Conservation (phyloP, 2,113 vertebrate genomes). For the Poeciliopsis turrubarensis region DNA sequence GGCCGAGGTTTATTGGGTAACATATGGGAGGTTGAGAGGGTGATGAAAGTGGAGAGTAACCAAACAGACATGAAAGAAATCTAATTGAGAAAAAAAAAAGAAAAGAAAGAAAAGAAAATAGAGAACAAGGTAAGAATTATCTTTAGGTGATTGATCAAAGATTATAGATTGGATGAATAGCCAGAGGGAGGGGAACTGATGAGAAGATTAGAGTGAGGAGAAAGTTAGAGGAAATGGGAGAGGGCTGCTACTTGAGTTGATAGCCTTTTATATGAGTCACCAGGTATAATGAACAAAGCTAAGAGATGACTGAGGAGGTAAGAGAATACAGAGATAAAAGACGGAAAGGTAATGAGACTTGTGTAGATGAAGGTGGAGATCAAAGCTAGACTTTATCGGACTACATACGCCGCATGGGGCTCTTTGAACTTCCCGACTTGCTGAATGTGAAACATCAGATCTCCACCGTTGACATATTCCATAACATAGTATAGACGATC, state of each 20-base stretch:
- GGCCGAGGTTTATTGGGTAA: constrained; percentile 22
- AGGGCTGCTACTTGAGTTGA: constrained; percentile 26
- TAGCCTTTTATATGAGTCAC: constrained; percentile 42
- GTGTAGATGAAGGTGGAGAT: constrained; percentile 37
- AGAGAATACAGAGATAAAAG: constrained; percentile 33
- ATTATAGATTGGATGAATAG: constrained; percentile 67
- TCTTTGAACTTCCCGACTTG: constrained; percentile 94
- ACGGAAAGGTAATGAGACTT: constrained; percentile 36
- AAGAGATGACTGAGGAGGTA: constrained; percentile 29
- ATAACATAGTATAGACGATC: constrained; percentile 94
- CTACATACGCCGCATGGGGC: constrained; percentile 89
- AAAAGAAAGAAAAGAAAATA: constrained; percentile 30
- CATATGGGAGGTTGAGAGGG: constrained; percentile 36
- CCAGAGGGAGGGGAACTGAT: constrained; percentile 33
- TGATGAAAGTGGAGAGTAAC: constrained; percentile 73
- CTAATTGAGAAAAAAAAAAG: constrained; percentile 38
- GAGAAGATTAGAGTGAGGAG: constrained; percentile 52
- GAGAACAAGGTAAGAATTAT: constrained; percentile 42
- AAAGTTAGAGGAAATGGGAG: constrained; percentile 3
- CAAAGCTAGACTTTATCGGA: constrained; percentile 33
- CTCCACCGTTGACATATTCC: constrained; percentile 93
- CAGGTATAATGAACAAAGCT: constrained; percentile 58
- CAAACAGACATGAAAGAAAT: constrained; percentile 60
- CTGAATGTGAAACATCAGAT: constrained; percentile 96
- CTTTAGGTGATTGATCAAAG: constrained; percentile 69